Evolutionary conservation across 2,113 vertebrate genomes (phyloP).

Genomic region (Lichenostomus cassidix): DNA sequence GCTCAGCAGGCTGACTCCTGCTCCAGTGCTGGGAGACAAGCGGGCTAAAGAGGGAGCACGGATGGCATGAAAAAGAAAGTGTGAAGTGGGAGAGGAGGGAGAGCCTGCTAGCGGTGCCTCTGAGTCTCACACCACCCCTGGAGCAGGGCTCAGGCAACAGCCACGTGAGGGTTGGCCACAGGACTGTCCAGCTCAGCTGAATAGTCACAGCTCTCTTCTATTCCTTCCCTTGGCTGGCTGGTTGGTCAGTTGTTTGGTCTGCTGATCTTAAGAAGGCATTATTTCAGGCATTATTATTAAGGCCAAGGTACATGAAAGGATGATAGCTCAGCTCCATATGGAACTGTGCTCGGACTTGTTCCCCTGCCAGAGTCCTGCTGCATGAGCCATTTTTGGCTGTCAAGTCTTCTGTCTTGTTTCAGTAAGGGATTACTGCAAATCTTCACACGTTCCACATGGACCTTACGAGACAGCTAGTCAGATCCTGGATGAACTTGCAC

Average conservation of each 20-base stretch:
- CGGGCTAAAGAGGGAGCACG: neutral
- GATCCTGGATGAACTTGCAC: neutral
- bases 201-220: neutral
- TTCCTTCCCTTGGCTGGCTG: neutral
- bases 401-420: conserved; percentile 12
- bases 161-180: accelerated
- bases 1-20: neutral
- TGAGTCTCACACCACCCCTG: neutral
- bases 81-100: neutral
- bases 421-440: conserved; percentile 13
- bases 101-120: accelerated
- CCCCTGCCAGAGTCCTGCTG: conserved; percentile 25
- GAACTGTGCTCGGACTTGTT: neutral
- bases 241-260: neutral
- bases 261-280: neutral
- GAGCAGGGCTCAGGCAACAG: neutral
- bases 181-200: neutral
- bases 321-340: conserved; percentile 33
- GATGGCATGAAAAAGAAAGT: neutral
- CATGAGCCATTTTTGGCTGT: neutral
- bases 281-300: neutral
- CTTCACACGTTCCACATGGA: conserved; percentile 5
- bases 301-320: neutral
- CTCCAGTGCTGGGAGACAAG: neutral
- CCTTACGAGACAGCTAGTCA: neutral